These are phyloP conservation scores for Lepeophtheirus salmonis DNA, from an alignment of 1,140 invertebrate species.

Conservation along the genomic window DNA sequence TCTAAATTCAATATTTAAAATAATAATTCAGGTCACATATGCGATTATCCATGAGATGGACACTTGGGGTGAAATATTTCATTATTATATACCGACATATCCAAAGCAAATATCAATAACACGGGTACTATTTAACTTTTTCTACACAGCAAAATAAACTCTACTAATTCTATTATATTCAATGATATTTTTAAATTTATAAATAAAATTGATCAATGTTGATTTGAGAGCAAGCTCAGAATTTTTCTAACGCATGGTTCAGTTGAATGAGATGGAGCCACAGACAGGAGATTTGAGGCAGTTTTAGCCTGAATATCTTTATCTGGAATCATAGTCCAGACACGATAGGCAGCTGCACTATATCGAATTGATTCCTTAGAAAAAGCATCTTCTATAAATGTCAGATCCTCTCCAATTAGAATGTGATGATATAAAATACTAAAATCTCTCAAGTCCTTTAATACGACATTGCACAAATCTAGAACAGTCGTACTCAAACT, in stretches of 20 bases:
- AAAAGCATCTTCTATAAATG: background rate
- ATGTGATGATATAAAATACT: background rate
- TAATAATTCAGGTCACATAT: too few relatives aligned
- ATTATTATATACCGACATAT: too few relatives aligned
- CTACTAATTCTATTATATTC: too few relatives aligned
- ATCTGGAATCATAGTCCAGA: background rate
- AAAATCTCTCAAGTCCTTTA: background rate
- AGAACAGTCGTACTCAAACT: background rate
- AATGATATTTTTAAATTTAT: too few relatives aligned
- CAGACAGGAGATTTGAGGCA: background rate
- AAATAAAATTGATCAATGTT: too few relatives aligned
- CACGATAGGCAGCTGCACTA: background rate
- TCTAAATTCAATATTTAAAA: too few relatives aligned
- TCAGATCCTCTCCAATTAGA: background rate
- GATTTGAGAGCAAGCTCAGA: background rate
- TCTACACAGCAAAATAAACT: too few relatives aligned
- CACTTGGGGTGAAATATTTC: too few relatives aligned
- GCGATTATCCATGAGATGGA: too few relatives aligned
- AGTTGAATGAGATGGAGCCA: background rate
- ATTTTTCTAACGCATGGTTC: background rate
- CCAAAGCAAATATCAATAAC: too few relatives aligned
- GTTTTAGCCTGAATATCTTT: background rate
- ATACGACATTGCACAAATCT: background rate
- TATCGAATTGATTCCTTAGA: background rate
- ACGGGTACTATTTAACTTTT: too few relatives aligned